Conservation (phyloP, 2,888 invertebrate genomes). For the Tridacna gigas region DNA sequence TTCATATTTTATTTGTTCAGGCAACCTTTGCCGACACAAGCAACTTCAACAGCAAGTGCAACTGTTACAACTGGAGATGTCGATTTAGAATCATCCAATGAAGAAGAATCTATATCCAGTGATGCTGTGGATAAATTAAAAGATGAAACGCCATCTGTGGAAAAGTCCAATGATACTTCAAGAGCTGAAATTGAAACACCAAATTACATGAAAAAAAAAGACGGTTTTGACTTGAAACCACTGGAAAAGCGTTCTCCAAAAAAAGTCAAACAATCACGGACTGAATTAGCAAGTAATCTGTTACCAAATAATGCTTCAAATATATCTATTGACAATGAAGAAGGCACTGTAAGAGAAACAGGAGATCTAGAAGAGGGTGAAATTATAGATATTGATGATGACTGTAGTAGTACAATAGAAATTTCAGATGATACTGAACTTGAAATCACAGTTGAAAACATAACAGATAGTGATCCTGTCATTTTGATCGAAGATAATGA, state of each 20-base stretch:
- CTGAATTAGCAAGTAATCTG: background rate
- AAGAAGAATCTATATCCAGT: background rate
- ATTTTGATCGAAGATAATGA: background rate
- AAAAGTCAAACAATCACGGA: background rate
- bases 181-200: background rate
- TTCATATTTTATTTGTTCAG: background rate
- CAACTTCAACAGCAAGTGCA: background rate
- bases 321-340: background rate
- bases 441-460: background rate
- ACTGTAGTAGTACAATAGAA: background rate
- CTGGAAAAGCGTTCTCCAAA: background rate
- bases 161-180: background rate
- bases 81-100: background rate
- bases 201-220: background rate
- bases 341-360: background rate
- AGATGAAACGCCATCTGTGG: background rate
- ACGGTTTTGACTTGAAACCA: background rate
- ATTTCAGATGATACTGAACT: slow-evolving; percentile 1
- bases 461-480: background rate
- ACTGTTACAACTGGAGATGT: background rate
- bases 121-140: background rate
- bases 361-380: slow-evolving; percentile 10
- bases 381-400: slow-evolving; percentile 5
- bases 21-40: background rate
- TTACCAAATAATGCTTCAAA: background rate